These are phyloP conservation scores for Brienomyrus brachyistius DNA, from an alignment of 2,113 vertebrate species.

Conservation along the genomic window DNA sequence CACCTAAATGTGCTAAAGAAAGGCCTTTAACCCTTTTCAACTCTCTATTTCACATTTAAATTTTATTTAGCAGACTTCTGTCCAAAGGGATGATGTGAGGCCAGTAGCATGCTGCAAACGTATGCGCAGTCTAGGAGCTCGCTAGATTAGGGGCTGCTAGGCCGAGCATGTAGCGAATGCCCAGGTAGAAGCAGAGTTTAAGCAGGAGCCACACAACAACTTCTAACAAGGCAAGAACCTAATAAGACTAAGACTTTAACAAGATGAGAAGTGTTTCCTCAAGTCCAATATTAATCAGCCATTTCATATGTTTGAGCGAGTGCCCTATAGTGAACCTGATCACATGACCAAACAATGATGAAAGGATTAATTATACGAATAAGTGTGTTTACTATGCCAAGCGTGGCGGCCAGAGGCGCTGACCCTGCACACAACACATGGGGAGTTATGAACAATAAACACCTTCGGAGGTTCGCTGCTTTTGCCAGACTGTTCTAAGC, in stretches of 20 bases:
- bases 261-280: background rate
- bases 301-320: background rate
- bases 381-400: constrained; percentile 1
- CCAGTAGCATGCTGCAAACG: background rate
- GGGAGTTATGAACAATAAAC: background rate
- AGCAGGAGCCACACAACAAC: background rate
- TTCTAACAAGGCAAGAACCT: background rate
- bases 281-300: background rate
- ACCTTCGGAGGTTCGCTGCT: background rate
- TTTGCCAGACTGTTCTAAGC: background rate
- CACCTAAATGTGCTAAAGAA: background rate
- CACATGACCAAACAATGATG: background rate
- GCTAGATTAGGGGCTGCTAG: background rate
- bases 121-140: background rate
- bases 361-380: background rate
- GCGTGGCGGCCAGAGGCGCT: background rate
- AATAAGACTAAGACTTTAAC: background rate
- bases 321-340: background rate
- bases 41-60: background rate
- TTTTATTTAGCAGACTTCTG: background rate
- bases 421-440: background rate
- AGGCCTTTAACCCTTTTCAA: background rate
- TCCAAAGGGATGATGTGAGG: background rate
- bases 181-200: background rate
- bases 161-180: background rate